phyloP scores from a whole-genome alignment of 1,140 invertebrate species.

The Drosophila sproati region DNA sequence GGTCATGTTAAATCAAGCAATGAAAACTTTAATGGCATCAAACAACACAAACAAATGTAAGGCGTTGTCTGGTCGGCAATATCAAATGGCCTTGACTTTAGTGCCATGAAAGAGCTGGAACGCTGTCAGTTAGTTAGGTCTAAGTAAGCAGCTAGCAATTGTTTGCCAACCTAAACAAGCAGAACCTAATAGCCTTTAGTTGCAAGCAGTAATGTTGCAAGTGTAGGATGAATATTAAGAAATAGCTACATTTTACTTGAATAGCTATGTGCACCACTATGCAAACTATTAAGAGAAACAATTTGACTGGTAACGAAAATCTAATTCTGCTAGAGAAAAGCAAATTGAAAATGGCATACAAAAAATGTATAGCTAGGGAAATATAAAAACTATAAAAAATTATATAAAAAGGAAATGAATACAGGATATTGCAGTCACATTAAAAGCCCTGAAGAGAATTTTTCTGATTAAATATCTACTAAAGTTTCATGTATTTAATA shows the following conservation, averaged over 20 bases:
- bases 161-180: slow-evolving; percentile 53
- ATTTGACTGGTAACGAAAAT: no score
- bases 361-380: no score
- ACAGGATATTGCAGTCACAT: no score
- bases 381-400: no score
- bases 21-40: slow-evolving; percentile 49
- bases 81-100: slow-evolving; percentile 33
- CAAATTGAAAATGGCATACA: neutral
- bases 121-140: slow-evolving; percentile 3
- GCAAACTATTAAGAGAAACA: no score
- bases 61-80: slow-evolving; percentile 15
- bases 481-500: no score
- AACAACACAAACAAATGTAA: slow-evolving; percentile 33
- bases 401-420: no score
- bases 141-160: slow-evolving; percentile 48
- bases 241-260: no score
- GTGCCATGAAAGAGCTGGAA: slow-evolving; percentile 12
- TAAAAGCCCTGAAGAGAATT: no score
- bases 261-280: no score
- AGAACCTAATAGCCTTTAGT: neutral
- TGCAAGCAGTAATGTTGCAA: neutral
- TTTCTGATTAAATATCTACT: no score
- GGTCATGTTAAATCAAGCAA: slow-evolving; percentile 46
- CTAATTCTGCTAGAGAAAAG: no score
- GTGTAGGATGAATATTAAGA: neutral